Conservation (phyloP, 2,888 invertebrate genomes). For the Idaea aversata region DNA sequence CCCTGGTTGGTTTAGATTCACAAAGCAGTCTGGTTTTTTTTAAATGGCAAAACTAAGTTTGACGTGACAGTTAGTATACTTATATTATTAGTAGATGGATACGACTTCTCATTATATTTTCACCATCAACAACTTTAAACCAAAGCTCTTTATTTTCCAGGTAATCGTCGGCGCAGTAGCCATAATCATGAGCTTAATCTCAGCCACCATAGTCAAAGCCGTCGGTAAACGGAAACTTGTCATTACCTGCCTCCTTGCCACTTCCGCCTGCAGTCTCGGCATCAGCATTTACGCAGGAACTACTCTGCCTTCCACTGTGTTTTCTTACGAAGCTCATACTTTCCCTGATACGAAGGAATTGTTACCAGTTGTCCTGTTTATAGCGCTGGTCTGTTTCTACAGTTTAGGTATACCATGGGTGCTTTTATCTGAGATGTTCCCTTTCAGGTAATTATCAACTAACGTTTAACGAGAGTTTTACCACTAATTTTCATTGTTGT, state of each 20-base stretch:
- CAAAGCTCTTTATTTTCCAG: conserved; percentile 40
- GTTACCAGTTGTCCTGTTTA: conserved; percentile 63
- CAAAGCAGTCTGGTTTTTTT: too few species aligned
- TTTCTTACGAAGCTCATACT: conserved; percentile 60
- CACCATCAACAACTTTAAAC: too few species aligned
- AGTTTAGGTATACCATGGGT: conserved; percentile 78
- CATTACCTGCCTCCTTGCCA: conserved; percentile 52
- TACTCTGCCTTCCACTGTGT: conserved; percentile 47
- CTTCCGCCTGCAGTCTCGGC: conserved; percentile 51
- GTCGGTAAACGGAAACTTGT: conserved; percentile 67
- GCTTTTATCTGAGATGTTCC: conserved; percentile 79
- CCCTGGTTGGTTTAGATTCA: too few species aligned
- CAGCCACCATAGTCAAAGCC: conserved; percentile 57
- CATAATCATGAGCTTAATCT: conserved; percentile 58
- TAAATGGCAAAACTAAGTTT: too few species aligned
- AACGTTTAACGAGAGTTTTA: background rate
- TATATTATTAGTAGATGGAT: too few species aligned
- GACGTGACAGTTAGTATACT: too few species aligned
- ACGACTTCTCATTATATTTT: too few species aligned
- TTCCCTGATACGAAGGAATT: conserved; percentile 62
- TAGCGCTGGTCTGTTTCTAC: conserved; percentile 60
- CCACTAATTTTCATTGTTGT: background rate
- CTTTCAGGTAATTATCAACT: conserved; percentile 65
- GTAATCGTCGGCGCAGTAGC: conserved; percentile 59
- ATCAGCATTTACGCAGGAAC: conserved; percentile 56